A percentile compares a stretch with the other conserved stretches of the same genome.
phyloP scores from a whole-genome alignment of 2,888 invertebrate species.

The Argyresthia goedartella region DNA sequence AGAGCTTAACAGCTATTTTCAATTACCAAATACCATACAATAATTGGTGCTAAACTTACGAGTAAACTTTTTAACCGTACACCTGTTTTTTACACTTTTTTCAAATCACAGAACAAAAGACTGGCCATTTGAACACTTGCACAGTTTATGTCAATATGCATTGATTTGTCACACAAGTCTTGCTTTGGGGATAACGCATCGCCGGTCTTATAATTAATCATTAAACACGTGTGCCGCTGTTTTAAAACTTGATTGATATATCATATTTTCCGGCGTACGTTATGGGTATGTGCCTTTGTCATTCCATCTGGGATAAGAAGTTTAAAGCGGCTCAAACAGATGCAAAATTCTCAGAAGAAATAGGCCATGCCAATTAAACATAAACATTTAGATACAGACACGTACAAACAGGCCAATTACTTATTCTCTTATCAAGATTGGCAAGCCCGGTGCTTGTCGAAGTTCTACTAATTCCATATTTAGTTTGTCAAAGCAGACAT shows the following conservation, averaged over 20 bases:
- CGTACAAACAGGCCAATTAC: background rate
- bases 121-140: slow-evolving; percentile 12
- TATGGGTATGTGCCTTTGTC: too few species aligned
- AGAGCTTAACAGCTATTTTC: too few species aligned
- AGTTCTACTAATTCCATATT: background rate
- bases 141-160: slow-evolving; percentile 19
- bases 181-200: background rate
- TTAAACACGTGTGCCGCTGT: too few species aligned
- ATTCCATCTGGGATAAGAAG: background rate
- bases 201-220: too few species aligned
- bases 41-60: too few species aligned
- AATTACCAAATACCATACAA: too few species aligned
- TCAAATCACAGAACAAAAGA: too few species aligned
- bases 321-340: background rate
- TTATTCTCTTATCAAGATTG: background rate
- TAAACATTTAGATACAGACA: too few species aligned
- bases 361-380: background rate
- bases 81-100: too few species aligned
- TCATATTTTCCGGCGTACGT: too few species aligned
- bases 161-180: slow-evolving; percentile 21
- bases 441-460: background rate
- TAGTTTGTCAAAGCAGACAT: background rate
- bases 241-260: too few species aligned
- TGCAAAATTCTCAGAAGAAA: background rate
- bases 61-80: too few species aligned